Percentiles rank a stretch among this genome's conserved stretches.
Evolutionary conservation across 1,140 invertebrate species (phyloP).

Genomic region (Melitaea cinxia): DNA sequence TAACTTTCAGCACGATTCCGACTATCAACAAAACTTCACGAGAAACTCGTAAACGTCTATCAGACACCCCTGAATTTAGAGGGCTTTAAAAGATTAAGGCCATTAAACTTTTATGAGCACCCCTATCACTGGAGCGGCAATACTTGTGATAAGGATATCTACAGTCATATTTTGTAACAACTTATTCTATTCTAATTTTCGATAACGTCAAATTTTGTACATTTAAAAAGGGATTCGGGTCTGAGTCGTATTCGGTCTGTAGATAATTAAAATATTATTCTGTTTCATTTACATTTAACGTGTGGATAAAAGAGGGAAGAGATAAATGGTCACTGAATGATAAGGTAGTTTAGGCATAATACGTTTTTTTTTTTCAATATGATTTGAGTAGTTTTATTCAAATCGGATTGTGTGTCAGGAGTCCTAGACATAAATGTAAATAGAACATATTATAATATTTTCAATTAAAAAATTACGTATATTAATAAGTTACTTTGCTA

Average conservation of each 20-base stretch:
- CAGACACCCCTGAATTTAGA: slow-evolving; percentile 53
- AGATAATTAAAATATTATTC: background rate
- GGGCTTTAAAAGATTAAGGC: slow-evolving; percentile 64
- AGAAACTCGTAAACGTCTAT: slow-evolving; percentile 55
- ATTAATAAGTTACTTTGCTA: too few species aligned
- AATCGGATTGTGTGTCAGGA: too few species aligned
- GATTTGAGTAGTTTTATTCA: too few species aligned
- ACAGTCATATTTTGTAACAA: slow-evolving; percentile 31
- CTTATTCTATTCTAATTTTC: slow-evolving; percentile 16
- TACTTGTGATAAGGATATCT: slow-evolving; percentile 26
- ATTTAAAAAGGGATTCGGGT: background rate
- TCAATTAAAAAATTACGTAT: too few species aligned
- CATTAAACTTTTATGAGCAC: slow-evolving; percentile 67
- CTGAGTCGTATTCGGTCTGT: background rate
- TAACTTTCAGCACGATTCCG: slow-evolving; percentile 16
- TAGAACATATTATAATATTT: too few species aligned
- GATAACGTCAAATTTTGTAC: slow-evolving; percentile 18
- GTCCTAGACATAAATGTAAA: too few species aligned
- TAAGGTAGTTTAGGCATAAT: too few species aligned
- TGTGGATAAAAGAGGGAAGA: too few species aligned
- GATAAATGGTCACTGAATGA: too few species aligned
- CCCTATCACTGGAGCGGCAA: slow-evolving; percentile 53
- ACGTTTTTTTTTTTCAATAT: too few species aligned
- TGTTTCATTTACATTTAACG: too few species aligned
- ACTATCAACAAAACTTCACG: slow-evolving; percentile 46